A percentile compares a stretch with the other conserved stretches of the same genome.
Conservation (phyloP, 1,140 invertebrate genomes). For the Gonioctena quinquepunctata region DNA sequence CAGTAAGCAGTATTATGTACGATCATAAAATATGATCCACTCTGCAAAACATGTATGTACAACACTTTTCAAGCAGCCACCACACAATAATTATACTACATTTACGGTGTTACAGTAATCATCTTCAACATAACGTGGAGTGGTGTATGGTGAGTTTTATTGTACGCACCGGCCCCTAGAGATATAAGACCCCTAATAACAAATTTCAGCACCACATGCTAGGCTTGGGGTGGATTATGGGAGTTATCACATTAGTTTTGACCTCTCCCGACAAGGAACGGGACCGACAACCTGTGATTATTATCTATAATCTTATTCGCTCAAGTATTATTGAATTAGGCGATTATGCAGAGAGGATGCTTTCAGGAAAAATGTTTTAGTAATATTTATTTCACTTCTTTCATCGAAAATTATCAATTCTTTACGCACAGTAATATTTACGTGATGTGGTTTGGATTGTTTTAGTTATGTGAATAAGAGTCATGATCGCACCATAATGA, state of each 20-base stretch:
- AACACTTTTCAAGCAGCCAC: background rate
- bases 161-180: conserved; percentile 8
- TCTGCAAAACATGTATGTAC: too few relatives aligned
- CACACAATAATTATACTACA: background rate
- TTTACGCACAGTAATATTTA: too few relatives aligned
- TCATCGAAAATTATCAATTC: too few relatives aligned
- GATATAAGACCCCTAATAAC: conserved; percentile 21
- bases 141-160: conserved; percentile 13
- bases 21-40: too few relatives aligned
- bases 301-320: conserved; percentile 13
- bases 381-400: too few relatives aligned
- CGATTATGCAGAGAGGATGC: background rate
- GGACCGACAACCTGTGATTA: conserved; percentile 26
- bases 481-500: too few relatives aligned
- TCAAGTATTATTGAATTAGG: conserved; percentile 14
- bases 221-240: conserved; percentile 22
- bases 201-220: conserved; percentile 28
- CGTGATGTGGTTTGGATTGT: too few relatives aligned
- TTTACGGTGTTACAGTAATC: conserved; percentile 7
- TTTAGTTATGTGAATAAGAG: too few relatives aligned
- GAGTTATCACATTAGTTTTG: conserved; percentile 26
- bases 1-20: too few relatives aligned
- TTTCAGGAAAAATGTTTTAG: too few relatives aligned
- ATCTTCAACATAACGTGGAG: conserved; percentile 1
- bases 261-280: conserved; percentile 13